Evolutionary conservation across 2,113 vertebrate species (phyloP), one percentile per base, ranked within the genome.

Genomic region (Coregonus clupeaformis): DNA sequence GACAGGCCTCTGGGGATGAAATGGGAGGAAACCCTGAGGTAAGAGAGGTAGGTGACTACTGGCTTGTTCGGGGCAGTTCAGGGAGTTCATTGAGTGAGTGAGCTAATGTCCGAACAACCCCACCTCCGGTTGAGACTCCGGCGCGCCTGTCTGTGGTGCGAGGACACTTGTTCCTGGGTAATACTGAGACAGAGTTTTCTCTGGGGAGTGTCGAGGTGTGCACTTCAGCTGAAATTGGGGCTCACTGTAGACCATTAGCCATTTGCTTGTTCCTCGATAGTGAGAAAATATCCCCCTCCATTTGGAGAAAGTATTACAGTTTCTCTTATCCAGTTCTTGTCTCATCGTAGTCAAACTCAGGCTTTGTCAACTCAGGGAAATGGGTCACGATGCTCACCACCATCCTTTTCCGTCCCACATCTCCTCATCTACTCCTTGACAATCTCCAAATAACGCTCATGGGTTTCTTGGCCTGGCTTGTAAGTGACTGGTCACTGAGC

Each of bases 11-110:
- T 94, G 94, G 85, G n/a, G 87, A 86, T 81, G n/a, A 94, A 90
- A 79, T 88, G 83, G 92, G 91, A 88, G 92, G 91, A 87, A 95
- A 94, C n/a, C 96, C 96, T 98, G 97, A 98, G 96, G 92, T 96
- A 94, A 94, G 91, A 90, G 92, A 77, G n/a, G 79, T 52, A 16
- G n/a, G 89, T 81, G 93, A 90, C 86, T 92, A 90, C n/a, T 84
- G 57, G 2, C 20, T 12, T 60, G 20, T 22, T 60, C 20, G 2
- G n/a, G 57, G 57, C 57, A 60, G n/a, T 60, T 60, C n/a, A n/a
- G n/a, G 57, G 57, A n/a, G n/a, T 60, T 60, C 57, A 2, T 89
- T 94, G 92, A n/a, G 78, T 82, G 82, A n/a, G 94, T 89, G 80
- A 92, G n/a, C 84, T 94, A 90, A 74, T 89, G 90, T 90, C 89